Base-by-base conservation (phyloP, 2,797 vertebrate species). In the Semotilus atromaculatus region DNA sequence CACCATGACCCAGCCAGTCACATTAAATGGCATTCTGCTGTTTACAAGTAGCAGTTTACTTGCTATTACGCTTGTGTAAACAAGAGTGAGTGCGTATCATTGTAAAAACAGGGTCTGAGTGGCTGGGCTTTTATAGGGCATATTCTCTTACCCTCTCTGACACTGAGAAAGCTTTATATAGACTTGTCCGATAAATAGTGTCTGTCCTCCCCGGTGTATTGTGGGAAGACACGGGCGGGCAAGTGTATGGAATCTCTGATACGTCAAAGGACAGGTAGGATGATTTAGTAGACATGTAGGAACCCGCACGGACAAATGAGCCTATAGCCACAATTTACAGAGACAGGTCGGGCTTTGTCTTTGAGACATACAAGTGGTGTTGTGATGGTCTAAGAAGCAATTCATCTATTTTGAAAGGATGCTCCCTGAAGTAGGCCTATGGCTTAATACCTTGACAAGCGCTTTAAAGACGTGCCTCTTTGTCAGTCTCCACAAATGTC, bases 11-110 rank as follows among this genome's bases (percentile, higher is more conserved):
- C 31, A 75, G 36, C 45, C 34, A 81, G 84, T 81, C 55, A 38
- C 26, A 70, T 85, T 89, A 90, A 90, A 92, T 90, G 86, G 87
- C 70, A 76, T 90, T 90, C 86, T 87, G 67, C 72, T 89, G 86
- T 91, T 91, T 90, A 91, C 88, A 89, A 90, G 83, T 86, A 84
- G 86, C 62, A 62, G 83, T 88, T 88, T 89, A 79, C 84, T 89
- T 66, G 70, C 88, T 88, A 86, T 89, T 90, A 89, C 86, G 13
- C 76, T 81, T 53, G 81, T 89, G 82, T 88, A 88, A 85, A 90
- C 85, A 88, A 81, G 66, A 86, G 74, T 48, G 45, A 85, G 85
- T 74, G 87, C 14, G 62, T 75, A 85, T 88, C 64, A 75, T 86
- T 86, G 83, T 87, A 84, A 81, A 89, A 87, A 53, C 71, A 66